Percentiles rank a stretch among this genome's conserved stretches.
phyloP scores from a whole-genome alignment of 1,140 invertebrate species.

The Calliphora vicina region DNA sequence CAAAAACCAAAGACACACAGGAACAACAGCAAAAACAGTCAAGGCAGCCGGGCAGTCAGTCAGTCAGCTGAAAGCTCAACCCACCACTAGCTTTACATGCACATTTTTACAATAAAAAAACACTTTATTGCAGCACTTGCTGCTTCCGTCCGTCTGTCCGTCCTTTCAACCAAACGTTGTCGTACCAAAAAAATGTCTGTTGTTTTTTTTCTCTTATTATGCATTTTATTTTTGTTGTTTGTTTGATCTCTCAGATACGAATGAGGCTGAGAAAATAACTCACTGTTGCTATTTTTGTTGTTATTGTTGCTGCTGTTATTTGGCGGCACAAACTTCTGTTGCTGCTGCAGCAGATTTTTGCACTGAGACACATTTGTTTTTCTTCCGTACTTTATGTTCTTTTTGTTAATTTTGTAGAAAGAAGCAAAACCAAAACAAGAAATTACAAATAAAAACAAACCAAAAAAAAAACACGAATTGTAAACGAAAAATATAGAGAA shows the following conservation, averaged over 20 bases:
- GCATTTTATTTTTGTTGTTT: neutral
- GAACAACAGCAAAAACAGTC: neutral
- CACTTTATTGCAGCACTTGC: slow-evolving; percentile 21
- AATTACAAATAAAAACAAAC: neutral
- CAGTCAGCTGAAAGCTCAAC: neutral
- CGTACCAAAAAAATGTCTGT: neutral
- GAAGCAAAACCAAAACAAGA: neutral
- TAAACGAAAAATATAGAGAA: neutral
- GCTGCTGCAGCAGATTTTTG: neutral
- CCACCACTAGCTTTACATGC: neutral
- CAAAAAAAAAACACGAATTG: too few species aligned
- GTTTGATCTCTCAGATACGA: neutral
- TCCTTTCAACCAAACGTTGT: too few species aligned
- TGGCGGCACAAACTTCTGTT: too few species aligned
- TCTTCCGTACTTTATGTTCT: neutral
- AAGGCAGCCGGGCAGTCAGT: neutral
- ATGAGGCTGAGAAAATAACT: neutral
- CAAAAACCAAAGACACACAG: neutral
- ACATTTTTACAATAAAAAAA: slow-evolving; percentile 4
- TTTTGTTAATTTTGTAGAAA: neutral
- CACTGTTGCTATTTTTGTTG: neutral
- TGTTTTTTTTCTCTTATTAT: too few species aligned
- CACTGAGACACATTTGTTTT: neutral
- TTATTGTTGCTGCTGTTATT: neutral
- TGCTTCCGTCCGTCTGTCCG: neutral